phyloP scores from a whole-genome alignment of 1,140 invertebrate genomes.

The Drosophila pseudoobscura region DNA sequence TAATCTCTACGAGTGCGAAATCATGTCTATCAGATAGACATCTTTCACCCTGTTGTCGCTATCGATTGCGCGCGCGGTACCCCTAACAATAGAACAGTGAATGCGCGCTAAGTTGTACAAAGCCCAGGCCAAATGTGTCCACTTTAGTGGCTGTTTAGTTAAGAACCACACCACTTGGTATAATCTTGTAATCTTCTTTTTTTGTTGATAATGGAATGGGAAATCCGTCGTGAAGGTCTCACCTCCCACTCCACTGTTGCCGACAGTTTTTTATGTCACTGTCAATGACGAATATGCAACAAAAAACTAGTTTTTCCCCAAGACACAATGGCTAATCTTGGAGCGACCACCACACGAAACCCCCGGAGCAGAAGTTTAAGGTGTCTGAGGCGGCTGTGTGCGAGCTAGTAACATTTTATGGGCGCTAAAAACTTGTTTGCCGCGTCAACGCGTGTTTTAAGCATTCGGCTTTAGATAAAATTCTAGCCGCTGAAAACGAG shows the following conservation, averaged over 20 bases:
- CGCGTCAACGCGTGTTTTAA: constrained; percentile 20
- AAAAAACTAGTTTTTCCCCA: constrained; percentile 29
- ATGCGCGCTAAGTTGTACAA: constrained; percentile 9
- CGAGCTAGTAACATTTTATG: constrained; percentile 54
- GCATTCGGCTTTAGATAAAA: constrained; percentile 46
- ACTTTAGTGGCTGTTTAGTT: too few species aligned
- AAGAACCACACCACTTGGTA: too few species aligned
- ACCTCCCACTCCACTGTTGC: constrained; percentile 19
- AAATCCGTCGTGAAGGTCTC: constrained; percentile 12
- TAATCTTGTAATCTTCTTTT: too few species aligned
- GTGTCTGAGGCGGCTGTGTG: constrained; percentile 1
- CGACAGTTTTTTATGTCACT: constrained; percentile 17
- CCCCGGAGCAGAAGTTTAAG: constrained; percentile 11
- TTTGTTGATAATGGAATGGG: too few species aligned
- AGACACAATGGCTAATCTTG: constrained; percentile 33
- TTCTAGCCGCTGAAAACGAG: constrained; percentile 43
- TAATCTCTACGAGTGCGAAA: constrained; percentile 41
- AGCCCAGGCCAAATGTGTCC: not conserved
- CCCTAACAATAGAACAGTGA: constrained; percentile 16
- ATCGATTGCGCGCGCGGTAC: constrained; percentile 20
- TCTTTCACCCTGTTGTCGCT: constrained; percentile 10
- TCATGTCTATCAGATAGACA: constrained; percentile 38
- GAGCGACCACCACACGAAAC: not conserved
- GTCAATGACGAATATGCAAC: constrained; percentile 42
- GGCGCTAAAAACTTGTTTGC: constrained; percentile 52